A percentile compares a stretch with the other conserved stretches of the same genome.
Evolutionary conservation across 2,113 vertebrate species (phyloP).

Genomic region (Poecile atricapillus): DNA sequence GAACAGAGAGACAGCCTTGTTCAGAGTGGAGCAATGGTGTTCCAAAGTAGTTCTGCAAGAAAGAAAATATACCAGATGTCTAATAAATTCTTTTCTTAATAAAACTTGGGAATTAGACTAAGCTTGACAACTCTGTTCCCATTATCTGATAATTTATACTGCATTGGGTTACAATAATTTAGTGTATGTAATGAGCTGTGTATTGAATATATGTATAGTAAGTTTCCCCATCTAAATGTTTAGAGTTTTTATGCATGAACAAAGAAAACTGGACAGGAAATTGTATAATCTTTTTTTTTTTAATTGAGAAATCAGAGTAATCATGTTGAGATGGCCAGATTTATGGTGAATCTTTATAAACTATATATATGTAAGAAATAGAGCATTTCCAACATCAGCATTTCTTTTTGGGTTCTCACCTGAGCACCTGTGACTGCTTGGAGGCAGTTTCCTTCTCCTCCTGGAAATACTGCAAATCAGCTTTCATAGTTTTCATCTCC

Average conservation of each 20-base stretch:
- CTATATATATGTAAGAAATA: rapidly evolving
- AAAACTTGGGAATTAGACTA: neutral
- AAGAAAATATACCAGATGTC: neutral
- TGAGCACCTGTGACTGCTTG: constrained; percentile 65
- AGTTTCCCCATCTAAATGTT: neutral
- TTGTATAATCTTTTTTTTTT: neutral
- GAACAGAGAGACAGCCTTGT: constrained; percentile 67
- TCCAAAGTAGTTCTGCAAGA: constrained; percentile 69
- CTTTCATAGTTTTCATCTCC: constrained; percentile 60
- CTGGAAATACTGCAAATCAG: constrained; percentile 60
- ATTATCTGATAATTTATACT: neutral
- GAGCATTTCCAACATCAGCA: neutral
- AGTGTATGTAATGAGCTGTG: neutral
- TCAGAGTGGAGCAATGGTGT: constrained; percentile 69
- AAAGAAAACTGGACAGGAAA: neutral
- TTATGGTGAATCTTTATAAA: neutral
- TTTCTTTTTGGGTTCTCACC: constrained; percentile 65
- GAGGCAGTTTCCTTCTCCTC: constrained; percentile 69
- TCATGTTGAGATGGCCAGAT: neutral
- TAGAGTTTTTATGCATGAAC: neutral
- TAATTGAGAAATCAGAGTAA: neutral
- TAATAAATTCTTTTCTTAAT: neutral
- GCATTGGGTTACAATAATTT: neutral
- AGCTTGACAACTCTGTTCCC: neutral
- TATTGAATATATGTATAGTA: neutral